Conservation (phyloP, 92 coral and sea anemone species). For the Plumapathes pennacea region DNA sequence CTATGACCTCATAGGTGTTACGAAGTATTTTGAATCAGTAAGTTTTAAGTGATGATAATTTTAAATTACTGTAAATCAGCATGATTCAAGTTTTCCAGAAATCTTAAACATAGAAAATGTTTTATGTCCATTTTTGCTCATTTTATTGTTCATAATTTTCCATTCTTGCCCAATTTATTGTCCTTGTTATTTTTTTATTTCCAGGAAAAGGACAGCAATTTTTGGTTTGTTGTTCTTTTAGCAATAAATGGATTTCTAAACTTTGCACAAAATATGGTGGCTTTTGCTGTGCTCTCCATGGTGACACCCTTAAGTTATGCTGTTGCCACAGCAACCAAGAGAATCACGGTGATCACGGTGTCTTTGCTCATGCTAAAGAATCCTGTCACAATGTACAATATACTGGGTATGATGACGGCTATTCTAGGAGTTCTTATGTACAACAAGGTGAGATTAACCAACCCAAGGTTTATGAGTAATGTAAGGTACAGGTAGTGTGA, state of each 20-base stretch:
- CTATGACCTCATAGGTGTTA: constrained; percentile 71
- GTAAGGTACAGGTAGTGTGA: too few relatives aligned
- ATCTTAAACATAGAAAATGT: too few relatives aligned
- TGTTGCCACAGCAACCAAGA: constrained; percentile 90
- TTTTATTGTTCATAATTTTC: too few relatives aligned
- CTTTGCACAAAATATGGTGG: constrained; percentile 94
- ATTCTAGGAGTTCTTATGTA: constrained; percentile 89
- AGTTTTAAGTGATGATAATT: too few relatives aligned
- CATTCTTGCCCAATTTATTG: too few relatives aligned
- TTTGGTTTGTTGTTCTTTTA: constrained; percentile 80
- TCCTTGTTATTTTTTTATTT: not conserved
- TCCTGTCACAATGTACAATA: constrained; percentile 75
- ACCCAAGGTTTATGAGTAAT: too few relatives aligned
- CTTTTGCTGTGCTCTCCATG: constrained; percentile 86
- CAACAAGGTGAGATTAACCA: constrained; percentile 73
- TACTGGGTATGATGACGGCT: constrained; percentile 83
- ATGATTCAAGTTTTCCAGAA: too few relatives aligned
- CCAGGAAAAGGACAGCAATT: constrained; percentile 77
- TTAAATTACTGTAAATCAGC: too few relatives aligned
- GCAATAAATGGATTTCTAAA: constrained; percentile 90
- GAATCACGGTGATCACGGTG: constrained; percentile 85
- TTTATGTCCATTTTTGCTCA: too few relatives aligned
- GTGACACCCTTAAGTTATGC: constrained; percentile 92
- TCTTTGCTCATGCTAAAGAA: constrained; percentile 83
- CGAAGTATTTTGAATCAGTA: constrained; percentile 74